phyloP scores from a whole-genome alignment of 2,888 invertebrate species.

The Dynastes grantii region DNA sequence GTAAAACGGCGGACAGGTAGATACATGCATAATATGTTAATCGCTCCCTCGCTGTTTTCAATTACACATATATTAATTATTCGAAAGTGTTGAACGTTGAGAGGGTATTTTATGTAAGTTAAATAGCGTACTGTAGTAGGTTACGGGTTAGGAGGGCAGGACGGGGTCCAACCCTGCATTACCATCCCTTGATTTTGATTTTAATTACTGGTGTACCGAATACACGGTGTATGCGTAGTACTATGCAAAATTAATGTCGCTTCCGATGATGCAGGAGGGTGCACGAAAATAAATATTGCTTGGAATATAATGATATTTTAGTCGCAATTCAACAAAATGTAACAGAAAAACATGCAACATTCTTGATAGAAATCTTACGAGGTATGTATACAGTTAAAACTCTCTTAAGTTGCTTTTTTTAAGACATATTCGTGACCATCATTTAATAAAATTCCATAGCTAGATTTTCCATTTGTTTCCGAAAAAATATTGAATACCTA shows the following conservation, averaged over 20 bases:
- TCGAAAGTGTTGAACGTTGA: constrained; percentile 70
- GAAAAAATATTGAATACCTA: too few relatives aligned
- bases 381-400: too few relatives aligned
- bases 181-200: constrained; percentile 60
- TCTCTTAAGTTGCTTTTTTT: too few relatives aligned
- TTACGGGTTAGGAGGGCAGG: constrained; percentile 62
- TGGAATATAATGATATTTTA: too few relatives aligned
- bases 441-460: too few relatives aligned
- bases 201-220: background rate
- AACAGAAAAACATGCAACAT: too few relatives aligned
- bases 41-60: constrained; percentile 70
- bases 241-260: background rate
- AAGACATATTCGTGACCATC: too few relatives aligned
- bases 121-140: constrained; percentile 71
- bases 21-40: constrained; percentile 53
- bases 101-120: constrained; percentile 71
- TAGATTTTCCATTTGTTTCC: too few relatives aligned
- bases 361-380: too few relatives aligned
- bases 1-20: constrained; percentile 41
- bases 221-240: background rate
- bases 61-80: constrained; percentile 68
- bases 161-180: constrained; percentile 64
- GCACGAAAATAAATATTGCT: too few relatives aligned
- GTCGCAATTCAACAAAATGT: too few relatives aligned
- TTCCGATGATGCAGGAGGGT: too few relatives aligned